Base-by-base conservation (phyloP, 1,140 invertebrate genomes). In the Lepidurus couesii region DNA sequence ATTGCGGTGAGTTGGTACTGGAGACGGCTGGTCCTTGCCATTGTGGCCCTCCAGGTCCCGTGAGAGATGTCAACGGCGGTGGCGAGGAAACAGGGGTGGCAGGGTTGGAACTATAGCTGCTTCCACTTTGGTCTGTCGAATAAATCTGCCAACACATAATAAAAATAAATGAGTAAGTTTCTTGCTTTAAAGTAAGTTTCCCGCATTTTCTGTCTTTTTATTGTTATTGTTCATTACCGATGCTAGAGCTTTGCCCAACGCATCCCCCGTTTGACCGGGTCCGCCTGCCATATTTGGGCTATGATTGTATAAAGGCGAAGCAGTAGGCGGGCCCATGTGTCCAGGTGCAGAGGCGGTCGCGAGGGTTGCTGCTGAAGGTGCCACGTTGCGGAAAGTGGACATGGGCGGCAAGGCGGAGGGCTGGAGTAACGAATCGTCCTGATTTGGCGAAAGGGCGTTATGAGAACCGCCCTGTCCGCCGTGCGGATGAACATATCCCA, bases 71-170 rank as follows among this genome's bases (percentile, higher is more conserved):
- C 81, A 92, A 91, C n/a, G 86, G 86, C 16, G 85, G 84, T 42
- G 86, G 86, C 45, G 87, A 87, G 34, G 86, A 87, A 34, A 87
- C 86, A 44, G 87, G 87, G 26, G 87, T 87, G 75, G 86, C 85
- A 81, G 95, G 94, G 84, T 95, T 96, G 83, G 93, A 95, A 86
- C 93, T 93, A 87, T 95, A 97, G 88, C 94, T 96, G 85, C 92
- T 94, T 84, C 92, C 90, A 88, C 93, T 93, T 86, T 95, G 94
- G 85, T 95, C 93, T 81, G 91, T 89, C 77, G 92, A 90, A 87
- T 94, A 95, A 84, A 95, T 95, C 93, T 95, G 86, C 13, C 86
- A 83, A 82, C 79, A 81, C 80, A 81, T 77, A 81, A 82, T 44
- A 44, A 0, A 10, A 26, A 77, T 53, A 44, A 3, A 26, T 21